Percentiles rank a stretch among this genome's conserved stretches.
Evolutionary conservation across 2,113 vertebrate species (phyloP).

Genomic region (Epinephelus lanceolatus): DNA sequence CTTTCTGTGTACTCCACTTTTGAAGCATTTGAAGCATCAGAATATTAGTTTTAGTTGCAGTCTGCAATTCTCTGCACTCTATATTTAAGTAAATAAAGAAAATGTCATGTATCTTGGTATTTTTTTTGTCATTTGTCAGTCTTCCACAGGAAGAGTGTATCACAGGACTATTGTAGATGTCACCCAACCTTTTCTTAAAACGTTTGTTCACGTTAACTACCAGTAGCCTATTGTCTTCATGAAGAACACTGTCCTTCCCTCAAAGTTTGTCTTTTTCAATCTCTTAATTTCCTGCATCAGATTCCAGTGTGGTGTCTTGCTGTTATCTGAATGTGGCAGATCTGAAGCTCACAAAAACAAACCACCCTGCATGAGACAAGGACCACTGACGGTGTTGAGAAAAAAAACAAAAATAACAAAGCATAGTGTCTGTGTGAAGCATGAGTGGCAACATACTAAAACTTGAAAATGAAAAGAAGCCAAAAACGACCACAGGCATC

Average conservation of each 20-base stretch:
- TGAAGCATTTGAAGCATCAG: background rate
- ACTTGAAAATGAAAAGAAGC: background rate
- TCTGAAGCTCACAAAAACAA: conserved; percentile 4
- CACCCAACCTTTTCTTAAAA: background rate
- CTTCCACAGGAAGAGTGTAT: too few species aligned
- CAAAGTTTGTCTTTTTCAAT: background rate
- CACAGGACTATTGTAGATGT: background rate
- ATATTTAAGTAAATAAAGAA: background rate
- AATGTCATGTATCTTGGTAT: background rate
- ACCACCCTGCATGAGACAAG: background rate
- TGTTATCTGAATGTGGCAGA: conserved; percentile 39
- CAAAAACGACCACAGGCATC: background rate
- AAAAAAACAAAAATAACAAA: background rate
- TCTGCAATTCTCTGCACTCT: background rate
- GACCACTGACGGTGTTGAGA: background rate
- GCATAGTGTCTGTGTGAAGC: background rate
- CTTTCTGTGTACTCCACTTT: background rate
- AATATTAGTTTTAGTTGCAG: background rate
- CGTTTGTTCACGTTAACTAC: background rate
- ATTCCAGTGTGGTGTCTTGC: conserved; percentile 1
- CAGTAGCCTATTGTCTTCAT: background rate
- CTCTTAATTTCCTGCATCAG: conserved; percentile 59
- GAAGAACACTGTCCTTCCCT: background rate
- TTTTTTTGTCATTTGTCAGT: background rate
- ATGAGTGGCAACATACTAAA: background rate